These are phyloP conservation scores for Cylas formicarius DNA, from an alignment of 1,140 invertebrate genomes.

Conservation along the genomic window DNA sequence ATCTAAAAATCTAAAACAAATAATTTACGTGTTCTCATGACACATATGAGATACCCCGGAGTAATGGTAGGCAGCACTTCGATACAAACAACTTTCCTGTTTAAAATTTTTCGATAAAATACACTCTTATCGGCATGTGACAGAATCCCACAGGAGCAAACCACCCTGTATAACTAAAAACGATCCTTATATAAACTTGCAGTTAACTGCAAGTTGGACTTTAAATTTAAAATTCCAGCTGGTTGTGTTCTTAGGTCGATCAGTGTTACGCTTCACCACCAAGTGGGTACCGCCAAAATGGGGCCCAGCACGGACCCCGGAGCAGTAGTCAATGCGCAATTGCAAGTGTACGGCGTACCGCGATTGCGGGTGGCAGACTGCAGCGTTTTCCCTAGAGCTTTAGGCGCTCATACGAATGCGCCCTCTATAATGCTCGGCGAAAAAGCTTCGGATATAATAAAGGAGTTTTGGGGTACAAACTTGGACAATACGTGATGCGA, in stretches of 20 bases:
- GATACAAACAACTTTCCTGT: no score
- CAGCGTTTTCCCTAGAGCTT: slow-evolving; percentile 63
- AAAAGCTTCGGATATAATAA: slow-evolving; percentile 74
- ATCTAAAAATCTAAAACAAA: no score
- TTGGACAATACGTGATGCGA: no score
- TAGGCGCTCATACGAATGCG: slow-evolving; percentile 64
- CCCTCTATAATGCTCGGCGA: slow-evolving; percentile 79
- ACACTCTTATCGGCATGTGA: no score
- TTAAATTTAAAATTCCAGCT: neutral
- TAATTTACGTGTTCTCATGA: no score
- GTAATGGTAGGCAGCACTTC: no score
- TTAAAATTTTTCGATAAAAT: no score
- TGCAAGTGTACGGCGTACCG: slow-evolving; percentile 43
- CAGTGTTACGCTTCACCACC: slow-evolving; percentile 44
- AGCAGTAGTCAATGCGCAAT: slow-evolving; percentile 44
- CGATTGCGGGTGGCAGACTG: slow-evolving; percentile 64
- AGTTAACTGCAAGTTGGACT: neutral
- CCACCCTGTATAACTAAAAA: no score
- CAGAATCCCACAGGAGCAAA: no score
- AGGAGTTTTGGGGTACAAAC: slow-evolving; percentile 54
- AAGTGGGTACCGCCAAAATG: slow-evolving; percentile 57
- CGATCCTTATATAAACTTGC: no score
- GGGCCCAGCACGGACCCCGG: slow-evolving; percentile 46
- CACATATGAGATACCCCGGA: no score
- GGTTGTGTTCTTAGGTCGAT: slow-evolving; percentile 6